Conservation (phyloP, 2,797 vertebrate genomes). For the Leucoraja ocellata region DNA sequence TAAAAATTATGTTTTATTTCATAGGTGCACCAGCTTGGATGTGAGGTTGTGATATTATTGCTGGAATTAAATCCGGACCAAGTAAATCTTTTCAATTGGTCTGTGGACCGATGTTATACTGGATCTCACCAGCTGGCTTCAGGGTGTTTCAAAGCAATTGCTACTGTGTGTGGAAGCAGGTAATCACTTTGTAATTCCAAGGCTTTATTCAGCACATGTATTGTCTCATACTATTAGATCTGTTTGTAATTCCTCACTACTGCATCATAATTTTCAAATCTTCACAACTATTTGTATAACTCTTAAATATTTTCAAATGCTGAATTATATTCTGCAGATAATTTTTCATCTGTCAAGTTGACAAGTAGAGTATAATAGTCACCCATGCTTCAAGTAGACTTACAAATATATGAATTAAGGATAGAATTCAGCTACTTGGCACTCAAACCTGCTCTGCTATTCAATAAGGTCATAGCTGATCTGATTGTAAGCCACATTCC, state of each 20-base stretch:
- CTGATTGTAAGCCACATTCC: no score
- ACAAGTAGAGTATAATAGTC: background rate
- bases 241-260: background rate
- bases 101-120: slow-evolving; percentile 95
- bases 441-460: no score
- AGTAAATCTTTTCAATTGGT: slow-evolving; percentile 96
- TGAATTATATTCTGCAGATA: background rate
- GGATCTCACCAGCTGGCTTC: slow-evolving; percentile 94
- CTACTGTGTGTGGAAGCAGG: slow-evolving; percentile 95
- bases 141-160: slow-evolving; percentile 96
- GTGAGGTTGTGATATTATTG: slow-evolving; percentile 91
- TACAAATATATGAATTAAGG: no score
- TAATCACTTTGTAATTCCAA: slow-evolving; percentile 47
- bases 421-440: no score
- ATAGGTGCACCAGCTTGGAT: slow-evolving; percentile 92
- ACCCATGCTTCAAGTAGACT: background rate
- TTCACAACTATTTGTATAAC: background rate
- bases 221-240: background rate
- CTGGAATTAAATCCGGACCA: slow-evolving; percentile 95
- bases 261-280: background rate
- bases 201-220: background rate
- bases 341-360: background rate
- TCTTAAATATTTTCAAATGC: background rate
- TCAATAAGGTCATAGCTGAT: no score
- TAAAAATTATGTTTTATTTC: background rate